Percentiles rank a stretch among this genome's conserved stretches.
Conservation (phyloP, 2,888 invertebrate species). For the Zelleria hepariella region DNA sequence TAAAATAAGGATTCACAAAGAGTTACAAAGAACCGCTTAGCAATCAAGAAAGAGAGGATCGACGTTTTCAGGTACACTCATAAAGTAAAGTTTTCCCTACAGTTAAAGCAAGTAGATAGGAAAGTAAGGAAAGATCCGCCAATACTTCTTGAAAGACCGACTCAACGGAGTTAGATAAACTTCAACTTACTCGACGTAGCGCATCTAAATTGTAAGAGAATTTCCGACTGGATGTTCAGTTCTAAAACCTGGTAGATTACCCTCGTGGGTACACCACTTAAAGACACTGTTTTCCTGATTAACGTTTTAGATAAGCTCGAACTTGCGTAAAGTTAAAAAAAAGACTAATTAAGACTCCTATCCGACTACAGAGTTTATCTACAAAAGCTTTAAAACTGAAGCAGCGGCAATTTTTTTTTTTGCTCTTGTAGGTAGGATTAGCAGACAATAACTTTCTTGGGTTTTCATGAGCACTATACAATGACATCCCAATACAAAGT, state of each 20-base stretch:
- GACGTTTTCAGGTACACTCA: not conserved
- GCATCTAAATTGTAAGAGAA: conserved; percentile 44
- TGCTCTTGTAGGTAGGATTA: too few species aligned
- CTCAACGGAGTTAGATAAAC: conserved; percentile 58
- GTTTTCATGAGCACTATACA: too few species aligned
- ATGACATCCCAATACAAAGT: too few species aligned
- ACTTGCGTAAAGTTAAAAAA: too few species aligned
- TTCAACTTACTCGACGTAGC: conserved; percentile 33
- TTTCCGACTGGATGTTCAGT: not conserved
- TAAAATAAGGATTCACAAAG: not conserved
- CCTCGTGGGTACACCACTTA: not conserved
- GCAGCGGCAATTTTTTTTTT: too few species aligned
- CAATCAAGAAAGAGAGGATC: not conserved
- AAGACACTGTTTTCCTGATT: not conserved
- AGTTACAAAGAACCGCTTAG: too few species aligned
- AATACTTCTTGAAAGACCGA: conserved; percentile 46
- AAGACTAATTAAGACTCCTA: too few species aligned
- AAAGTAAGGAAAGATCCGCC: conserved; percentile 40
- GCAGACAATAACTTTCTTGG: too few species aligned
- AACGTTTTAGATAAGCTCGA: not conserved
- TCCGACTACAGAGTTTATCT: too few species aligned
- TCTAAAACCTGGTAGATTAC: not conserved
- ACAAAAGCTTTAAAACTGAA: too few species aligned
- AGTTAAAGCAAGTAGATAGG: conserved; percentile 5
- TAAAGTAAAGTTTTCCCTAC: not conserved